Evolutionary conservation across 1,140 invertebrate species (phyloP).

Genomic region (Drosophila prosaltans): DNA sequence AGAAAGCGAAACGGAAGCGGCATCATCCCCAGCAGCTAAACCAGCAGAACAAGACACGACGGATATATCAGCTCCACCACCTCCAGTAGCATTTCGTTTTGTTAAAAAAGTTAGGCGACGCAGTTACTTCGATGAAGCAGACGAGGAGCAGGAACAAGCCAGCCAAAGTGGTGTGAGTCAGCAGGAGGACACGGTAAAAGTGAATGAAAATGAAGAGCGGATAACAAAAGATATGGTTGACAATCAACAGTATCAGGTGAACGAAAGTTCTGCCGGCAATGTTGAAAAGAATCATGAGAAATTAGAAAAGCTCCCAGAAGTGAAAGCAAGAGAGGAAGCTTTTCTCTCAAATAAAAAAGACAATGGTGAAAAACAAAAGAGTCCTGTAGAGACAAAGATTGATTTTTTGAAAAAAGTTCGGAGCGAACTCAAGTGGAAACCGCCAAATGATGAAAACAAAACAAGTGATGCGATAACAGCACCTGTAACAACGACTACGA

Average conservation of each 20-base stretch:
- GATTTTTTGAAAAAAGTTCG: conserved; percentile 71
- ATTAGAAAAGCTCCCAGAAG: not conserved
- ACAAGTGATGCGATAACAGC: not conserved
- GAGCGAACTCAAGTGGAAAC: conserved; percentile 61
- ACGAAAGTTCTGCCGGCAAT: not conserved
- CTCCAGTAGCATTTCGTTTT: conserved; percentile 73
- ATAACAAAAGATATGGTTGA: not conserved
- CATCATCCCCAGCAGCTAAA: not conserved
- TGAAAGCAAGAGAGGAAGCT: not conserved
- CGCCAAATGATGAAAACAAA: conserved; percentile 10
- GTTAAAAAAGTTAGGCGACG: conserved; percentile 66
- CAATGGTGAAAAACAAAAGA: conserved; percentile 26
- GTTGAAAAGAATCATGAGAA: not conserved
- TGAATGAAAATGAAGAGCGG: not conserved
- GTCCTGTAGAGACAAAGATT: conserved; percentile 24
- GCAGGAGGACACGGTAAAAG: not conserved
- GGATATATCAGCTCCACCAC: not conserved
- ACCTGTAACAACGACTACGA: not conserved
- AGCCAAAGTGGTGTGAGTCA: not conserved
- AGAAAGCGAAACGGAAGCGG: conserved; percentile 57
- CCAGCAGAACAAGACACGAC: not conserved
- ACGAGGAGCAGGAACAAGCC: conserved; percentile 43
- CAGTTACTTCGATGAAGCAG: conserved; percentile 72
- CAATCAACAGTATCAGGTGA: conserved; percentile 17
- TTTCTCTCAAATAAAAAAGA: not conserved